Conservation (phyloP, 2,888 invertebrate genomes). For the Drosophila crucigera region DNA sequence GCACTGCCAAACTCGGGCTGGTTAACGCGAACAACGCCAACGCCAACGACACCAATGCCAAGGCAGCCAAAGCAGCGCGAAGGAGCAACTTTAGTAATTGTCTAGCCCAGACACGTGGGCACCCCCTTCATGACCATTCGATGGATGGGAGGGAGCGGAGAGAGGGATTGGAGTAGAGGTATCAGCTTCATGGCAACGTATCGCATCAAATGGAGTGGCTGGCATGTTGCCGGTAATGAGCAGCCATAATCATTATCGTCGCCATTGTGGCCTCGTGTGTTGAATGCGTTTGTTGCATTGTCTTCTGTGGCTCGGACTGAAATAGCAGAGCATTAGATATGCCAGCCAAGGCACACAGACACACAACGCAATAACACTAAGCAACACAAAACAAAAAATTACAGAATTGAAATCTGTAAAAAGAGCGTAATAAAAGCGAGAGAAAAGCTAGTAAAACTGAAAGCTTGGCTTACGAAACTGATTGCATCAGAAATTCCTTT, state of each 20-base stretch:
- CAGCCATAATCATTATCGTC: slow-evolving; percentile 59
- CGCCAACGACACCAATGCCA: slow-evolving; percentile 14
- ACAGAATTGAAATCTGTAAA: background rate
- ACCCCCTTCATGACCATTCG: slow-evolving; percentile 28
- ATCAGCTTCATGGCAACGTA: background rate
- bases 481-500: background rate
- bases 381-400: slow-evolving; percentile 15
- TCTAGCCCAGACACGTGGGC: slow-evolving; percentile 74
- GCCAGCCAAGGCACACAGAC: slow-evolving; percentile 27
- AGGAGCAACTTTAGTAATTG: slow-evolving; percentile 78
- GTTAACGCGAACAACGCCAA: slow-evolving; percentile 15
- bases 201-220: slow-evolving; percentile 27
- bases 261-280: slow-evolving; percentile 43
- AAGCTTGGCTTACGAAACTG: background rate
- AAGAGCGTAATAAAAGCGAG: background rate
- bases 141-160: background rate
- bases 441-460: background rate
- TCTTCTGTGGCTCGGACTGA: slow-evolving; percentile 21
- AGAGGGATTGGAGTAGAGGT: background rate
- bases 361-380: slow-evolving; percentile 25
- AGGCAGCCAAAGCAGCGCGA: slow-evolving; percentile 17
- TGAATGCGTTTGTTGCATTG: slow-evolving; percentile 49
- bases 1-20: slow-evolving; percentile 26
- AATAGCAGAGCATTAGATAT: slow-evolving; percentile 53
- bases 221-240: slow-evolving; percentile 63